These are phyloP conservation scores for Cygnus olor DNA, from an alignment of 2,797 vertebrate genomes.

Conservation along the genomic window DNA sequence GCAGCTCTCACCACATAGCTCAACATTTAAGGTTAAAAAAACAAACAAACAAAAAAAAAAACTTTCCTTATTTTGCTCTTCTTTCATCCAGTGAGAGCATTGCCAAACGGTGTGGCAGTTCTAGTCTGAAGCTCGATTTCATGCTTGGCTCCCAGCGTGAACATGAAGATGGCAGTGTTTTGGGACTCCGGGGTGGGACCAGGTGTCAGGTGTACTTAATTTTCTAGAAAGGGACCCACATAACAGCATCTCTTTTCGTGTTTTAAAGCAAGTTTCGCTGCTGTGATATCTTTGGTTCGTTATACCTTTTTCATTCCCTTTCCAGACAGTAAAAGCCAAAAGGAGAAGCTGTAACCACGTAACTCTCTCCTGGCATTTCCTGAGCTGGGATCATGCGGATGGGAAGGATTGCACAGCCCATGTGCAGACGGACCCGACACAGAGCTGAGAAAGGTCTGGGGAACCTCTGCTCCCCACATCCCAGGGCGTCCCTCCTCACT, in stretches of 20 bases:
- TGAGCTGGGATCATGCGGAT: background rate
- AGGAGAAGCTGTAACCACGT: fast-evolving
- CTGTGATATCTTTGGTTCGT: background rate
- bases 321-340: background rate
- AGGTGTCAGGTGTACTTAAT: background rate
- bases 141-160: background rate
- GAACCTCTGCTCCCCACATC: background rate
- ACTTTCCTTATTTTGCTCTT: background rate
- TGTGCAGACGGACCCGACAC: fast-evolving
- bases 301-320: background rate
- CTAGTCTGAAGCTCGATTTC: background rate
- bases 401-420: background rate
- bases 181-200: background rate
- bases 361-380: background rate
- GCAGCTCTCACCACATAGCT: background rate
- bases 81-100: background rate
- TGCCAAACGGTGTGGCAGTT: background rate
- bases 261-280: background rate
- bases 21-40: background rate
- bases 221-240: background rate
- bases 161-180: background rate
- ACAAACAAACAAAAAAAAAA: background rate
- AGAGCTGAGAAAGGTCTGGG: background rate
- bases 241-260: background rate
- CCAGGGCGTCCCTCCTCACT: background rate